Percentiles rank a stretch among this genome's conserved stretches.
Evolutionary conservation across 2,888 invertebrate genomes (phyloP).

Genomic region (Polymixis flavicincta): DNA sequence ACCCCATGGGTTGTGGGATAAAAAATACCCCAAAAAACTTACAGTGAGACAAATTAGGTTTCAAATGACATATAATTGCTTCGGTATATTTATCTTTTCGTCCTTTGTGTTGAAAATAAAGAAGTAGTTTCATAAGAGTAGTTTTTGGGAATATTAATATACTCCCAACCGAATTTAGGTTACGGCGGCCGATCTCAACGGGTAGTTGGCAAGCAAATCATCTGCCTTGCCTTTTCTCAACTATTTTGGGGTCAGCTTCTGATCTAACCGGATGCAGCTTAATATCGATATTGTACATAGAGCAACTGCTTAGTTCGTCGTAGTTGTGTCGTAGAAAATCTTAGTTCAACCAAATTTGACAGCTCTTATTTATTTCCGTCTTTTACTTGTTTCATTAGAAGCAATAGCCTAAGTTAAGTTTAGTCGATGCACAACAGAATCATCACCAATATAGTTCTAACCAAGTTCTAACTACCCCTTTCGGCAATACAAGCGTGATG

Average conservation of each 20-base stretch:
- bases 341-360: too few species aligned
- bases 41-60: constrained; percentile 67
- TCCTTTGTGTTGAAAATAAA: background rate
- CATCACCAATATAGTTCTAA: too few species aligned
- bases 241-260: too few species aligned
- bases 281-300: too few species aligned
- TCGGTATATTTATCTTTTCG: constrained; percentile 17
- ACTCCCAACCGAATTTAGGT: background rate
- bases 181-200: background rate
- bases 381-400: too few species aligned
- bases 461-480: background rate
- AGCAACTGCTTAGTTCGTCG: too few species aligned
- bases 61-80: constrained; percentile 67
- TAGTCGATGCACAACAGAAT: too few species aligned
- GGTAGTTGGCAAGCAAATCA: background rate
- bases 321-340: too few species aligned
- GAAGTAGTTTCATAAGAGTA: background rate
- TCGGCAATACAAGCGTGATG: background rate
- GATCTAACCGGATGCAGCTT: too few species aligned
- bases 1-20: constrained; percentile 65
- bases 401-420: too few species aligned
- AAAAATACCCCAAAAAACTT: constrained; percentile 64
- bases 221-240: too few species aligned
- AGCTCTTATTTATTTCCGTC: too few species aligned
- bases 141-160: background rate